Evolutionary conservation across 35 echinoderm and acorn worm species (phyloP), one percentile per base, ranked within the genome.

Genomic region (Lytechinus pictus): DNA sequence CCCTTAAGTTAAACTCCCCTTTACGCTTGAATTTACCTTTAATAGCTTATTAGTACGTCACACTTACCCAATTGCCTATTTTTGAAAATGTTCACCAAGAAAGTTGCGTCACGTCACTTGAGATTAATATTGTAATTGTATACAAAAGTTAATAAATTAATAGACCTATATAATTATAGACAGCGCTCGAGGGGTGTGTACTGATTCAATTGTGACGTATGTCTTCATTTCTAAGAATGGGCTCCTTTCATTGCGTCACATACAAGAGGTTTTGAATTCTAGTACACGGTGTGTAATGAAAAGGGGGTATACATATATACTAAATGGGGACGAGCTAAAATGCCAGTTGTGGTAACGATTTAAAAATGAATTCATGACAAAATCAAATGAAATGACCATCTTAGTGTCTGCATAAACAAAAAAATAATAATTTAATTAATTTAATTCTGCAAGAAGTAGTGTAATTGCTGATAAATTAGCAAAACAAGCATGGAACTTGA

Each of bases 121-220:
- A 79, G 7, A 79, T 16, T 16, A 14, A n/a, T 79, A 7, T 19
- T 79, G 66, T 79, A 79, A 79, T 14, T 79, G 21, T 79, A 79
- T 19, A 14, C 66, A 79, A 79, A 8, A 79, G 66, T 79, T 24
- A 7, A 79, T 79, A 7, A n/a, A 79, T 13, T 79, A 79, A 24
- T 79, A 79, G 66, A 79, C 66, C 66, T 79, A n/a, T 79, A 79
- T 79, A 79, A 79, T 79, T 79, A 79, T 79, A 79, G 66, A 79
- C 66, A 24, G 6, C 19, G 19, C 12, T n/a, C 66, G 5, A 24
- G 66, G 66, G 19, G n/a, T 19, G 12, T 79, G 14, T 24, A 7
- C 19, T 79, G 66, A 79, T 79, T 79, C 66, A 14, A 79, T 79
- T 79, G 66, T 79, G 66, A 79, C 66, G 66, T 79, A 79, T 79